Base-by-base conservation (phyloP, 1,140 invertebrate species). In the Drosophila baimaii region DNA sequence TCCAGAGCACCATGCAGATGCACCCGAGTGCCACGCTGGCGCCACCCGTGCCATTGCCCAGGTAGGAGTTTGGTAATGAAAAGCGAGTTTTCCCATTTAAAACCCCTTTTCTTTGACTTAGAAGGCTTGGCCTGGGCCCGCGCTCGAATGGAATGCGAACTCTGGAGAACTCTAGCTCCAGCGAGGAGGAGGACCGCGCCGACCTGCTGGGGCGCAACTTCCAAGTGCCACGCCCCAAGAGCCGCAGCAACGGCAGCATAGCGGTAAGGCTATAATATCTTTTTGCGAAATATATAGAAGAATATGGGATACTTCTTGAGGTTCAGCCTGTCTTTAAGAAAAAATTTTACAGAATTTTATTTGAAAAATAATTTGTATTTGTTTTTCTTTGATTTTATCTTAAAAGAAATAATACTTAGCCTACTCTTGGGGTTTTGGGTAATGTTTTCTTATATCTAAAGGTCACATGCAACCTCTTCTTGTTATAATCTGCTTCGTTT, bases 161-260 rank as follows among this genome's bases (percentile, higher is more conserved):
- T 9, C 88, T 93, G 41, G 93, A 94, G 72, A 95, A 94, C 35
- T 94, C 93, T 23, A 95, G 94, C 69, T 95, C 95, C 0, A 94
- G 94, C 71, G 94, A 95, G 79, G 94, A 95, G 79, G 95, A 95
- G 84, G 95, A 96, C 86, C 93, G 96, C 64, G 94, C 95, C 17
- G 96, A 97, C 90, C 92, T 97, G 33, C 93, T 96, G 5, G 91
- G 91, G n/a, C 91, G 94, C 63, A 94, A 93, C 66, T 95, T 95
- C 73, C 94, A 95, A 73, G 96, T 96, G 52, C 96, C 96, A 2
- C 93, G 96, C 77, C 96, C 96, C 13, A 97, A 96, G 91, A 97
- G 96, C 55, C 93, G 96, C 65, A 95, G 94, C 55, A 94, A 94
- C 75, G 93, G 94, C 51, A 96, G 95, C 52, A 92, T 95, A 83